Evolutionary conservation across 2,888 invertebrate species (phyloP).

Genomic region (Philonicus albiceps): DNA sequence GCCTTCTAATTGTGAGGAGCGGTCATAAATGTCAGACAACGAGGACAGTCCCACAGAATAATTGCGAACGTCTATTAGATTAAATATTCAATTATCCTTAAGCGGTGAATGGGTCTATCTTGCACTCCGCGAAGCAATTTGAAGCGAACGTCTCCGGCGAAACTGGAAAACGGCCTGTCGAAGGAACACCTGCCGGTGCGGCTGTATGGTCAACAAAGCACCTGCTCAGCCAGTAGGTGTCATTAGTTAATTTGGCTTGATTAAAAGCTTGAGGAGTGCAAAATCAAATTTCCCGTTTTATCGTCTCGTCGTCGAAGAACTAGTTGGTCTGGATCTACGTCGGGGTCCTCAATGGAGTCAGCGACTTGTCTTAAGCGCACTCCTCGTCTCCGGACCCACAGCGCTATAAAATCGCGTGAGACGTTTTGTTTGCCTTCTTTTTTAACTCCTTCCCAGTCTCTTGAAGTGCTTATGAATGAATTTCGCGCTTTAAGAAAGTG

Average conservation of each 20-base stretch:
- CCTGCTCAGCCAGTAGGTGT: slow-evolving; percentile 15
- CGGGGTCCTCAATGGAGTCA: neutral
- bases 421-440: slow-evolving; percentile 1
- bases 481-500: slow-evolving; percentile 28
- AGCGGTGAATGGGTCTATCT: neutral
- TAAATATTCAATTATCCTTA: neutral
- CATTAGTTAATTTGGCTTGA: slow-evolving; percentile 12
- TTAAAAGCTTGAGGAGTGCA: neutral
- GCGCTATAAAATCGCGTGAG: slow-evolving; percentile 4
- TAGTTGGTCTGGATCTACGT: neutral
- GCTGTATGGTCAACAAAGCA: neutral
- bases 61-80: neutral
- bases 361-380: neutral
- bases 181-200: neutral
- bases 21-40: neutral
- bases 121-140: neutral
- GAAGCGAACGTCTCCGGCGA: neutral
- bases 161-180: neutral
- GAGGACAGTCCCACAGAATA: neutral
- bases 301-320: neutral
- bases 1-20: neutral
- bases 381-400: neutral
- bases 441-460: neutral
- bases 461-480: slow-evolving; percentile 18
- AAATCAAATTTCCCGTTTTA: neutral